Base-by-base conservation (phyloP, 2,113 vertebrate species). In the Pedetes capensis region DNA sequence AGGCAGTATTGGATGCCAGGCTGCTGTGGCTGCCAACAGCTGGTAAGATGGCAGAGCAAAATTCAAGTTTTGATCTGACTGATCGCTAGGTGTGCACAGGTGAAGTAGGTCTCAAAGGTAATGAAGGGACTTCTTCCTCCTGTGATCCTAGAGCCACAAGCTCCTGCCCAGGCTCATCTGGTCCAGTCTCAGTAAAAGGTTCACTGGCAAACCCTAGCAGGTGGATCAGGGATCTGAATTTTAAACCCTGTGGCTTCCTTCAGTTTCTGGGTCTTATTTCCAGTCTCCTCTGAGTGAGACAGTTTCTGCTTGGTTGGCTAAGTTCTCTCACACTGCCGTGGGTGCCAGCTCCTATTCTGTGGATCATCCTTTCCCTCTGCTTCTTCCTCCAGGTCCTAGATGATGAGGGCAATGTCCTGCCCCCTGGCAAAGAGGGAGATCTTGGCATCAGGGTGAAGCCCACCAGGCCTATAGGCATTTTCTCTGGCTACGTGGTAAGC, bases 401-500 rank as follows among this genome's bases (percentile, higher is more conserved):
- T 96, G 98, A 98, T 64, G 93, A 98, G 17, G 98, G 97, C 66
- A 97, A 97, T 20, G 32, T 98, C 53, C 86, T 99, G 72, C 97
- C 98, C 85, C 95, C 95, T 32, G 98, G 98, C 81, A 94, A 95
- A 57, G 98, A 98, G 94, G 99, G 99, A 64, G 98, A 99, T 93
- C 97, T 99, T 72, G 98, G 98, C 75, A n/a, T 99, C 97, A 97
- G 98, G 96, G 98, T 98, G 92, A 98, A 98, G 96, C 99, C 99
- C 2, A 57, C 94, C 82, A 98, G 95, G 87, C 99, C 99, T 0
- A 95, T 98, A 79, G 98, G 98, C 80, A 97, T 99, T 44, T 99
- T 99, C 93, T 98, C 98, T 42, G 97, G 96, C 94, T 99, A 99
- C 82, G 92, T 98, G 87, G 99, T 99, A 97, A 98, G 97, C 86